Evolutionary conservation across 2,797 vertebrate species (phyloP).

Genomic region (Tolypeutes matacus): DNA sequence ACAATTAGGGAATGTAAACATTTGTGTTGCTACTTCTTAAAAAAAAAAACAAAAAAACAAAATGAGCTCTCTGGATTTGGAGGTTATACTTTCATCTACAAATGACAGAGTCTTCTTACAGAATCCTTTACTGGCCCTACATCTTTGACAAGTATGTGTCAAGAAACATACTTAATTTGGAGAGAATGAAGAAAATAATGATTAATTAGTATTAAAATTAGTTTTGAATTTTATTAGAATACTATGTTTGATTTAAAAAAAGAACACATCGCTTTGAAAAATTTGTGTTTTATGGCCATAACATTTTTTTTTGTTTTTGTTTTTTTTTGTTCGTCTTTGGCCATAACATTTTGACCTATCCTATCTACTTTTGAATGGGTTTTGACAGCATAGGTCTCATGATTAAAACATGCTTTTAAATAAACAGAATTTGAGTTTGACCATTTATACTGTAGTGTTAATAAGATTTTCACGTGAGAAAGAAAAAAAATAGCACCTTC

Average conservation of each 20-base stretch:
- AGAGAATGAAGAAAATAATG: slow-evolving; percentile 15
- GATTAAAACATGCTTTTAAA: slow-evolving; percentile 45
- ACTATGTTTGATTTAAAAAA: slow-evolving; percentile 16
- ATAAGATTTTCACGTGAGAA: background rate
- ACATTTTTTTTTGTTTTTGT: too few relatives aligned
- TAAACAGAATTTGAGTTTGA: background rate
- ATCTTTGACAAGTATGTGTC: background rate
- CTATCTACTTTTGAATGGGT: background rate
- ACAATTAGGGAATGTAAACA: background rate
- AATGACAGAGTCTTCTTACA: background rate
- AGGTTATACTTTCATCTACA: background rate
- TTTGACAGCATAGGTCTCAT: background rate
- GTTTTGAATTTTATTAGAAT: background rate
- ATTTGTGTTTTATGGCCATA: slow-evolving; percentile 4
- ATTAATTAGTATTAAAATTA: background rate
- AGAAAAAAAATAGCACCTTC: background rate
- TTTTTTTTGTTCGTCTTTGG: too few relatives aligned
- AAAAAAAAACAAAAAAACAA: background rate
- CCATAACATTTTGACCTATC: slow-evolving; percentile 8
- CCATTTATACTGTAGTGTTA: background rate
- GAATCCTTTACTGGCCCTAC: background rate
- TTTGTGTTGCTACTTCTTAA: slow-evolving; percentile 24
- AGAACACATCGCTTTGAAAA: slow-evolving; percentile 20
- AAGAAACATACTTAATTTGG: slow-evolving; percentile 52
- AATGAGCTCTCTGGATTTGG: background rate